Base-by-base conservation (phyloP, 2,888 invertebrate species). In the Polyommatus icarus region DNA sequence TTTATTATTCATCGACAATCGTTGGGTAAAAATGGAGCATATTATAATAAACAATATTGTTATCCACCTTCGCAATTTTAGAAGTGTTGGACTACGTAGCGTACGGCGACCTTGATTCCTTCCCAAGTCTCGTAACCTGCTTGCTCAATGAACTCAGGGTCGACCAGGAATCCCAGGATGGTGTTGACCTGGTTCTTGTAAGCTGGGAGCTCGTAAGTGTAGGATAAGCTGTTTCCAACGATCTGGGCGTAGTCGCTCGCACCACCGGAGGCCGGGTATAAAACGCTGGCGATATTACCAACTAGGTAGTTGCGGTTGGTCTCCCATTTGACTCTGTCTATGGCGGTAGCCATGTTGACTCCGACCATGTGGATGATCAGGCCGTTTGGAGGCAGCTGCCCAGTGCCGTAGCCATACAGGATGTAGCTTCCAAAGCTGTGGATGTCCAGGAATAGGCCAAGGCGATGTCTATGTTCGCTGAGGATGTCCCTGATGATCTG, bases 381-480 rank as follows among this genome's bases (percentile, higher is more conserved):
- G 36, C 88, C 92, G 80, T 95, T 95, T 0, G 90, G 88, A 18
- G 95, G 95, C 78, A 95, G 84, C 0, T 88, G 87, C 67, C 90
- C 89, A 20, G 85, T 85, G 0, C 91, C 92, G 54, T 83, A 92
- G 0, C 90, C 92, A 59, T 83, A 93, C 0, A 93, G 84, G 50
- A 97, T 87, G 86, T 95, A 95, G 82, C 95, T 95, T 40, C 97
- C 97, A 84, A 95, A 97, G 20, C 97, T 96, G 86, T 98, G 98
- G 59, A 97, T 90, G 8, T 96, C 96, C 15, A 97, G 83, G 87
- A 96, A 98, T 77, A 96, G 89, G 78, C 95, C 95, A 5, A 96
- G 87, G 7, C 94, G 88, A 32, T 86, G 84, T 0, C 90, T 87
- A 36, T 95, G 86, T 1, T 90, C 84, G 3, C 90, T 82, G 75